These are phyloP conservation scores for Wiebesia pumilae DNA, from an alignment of 1,140 invertebrate genomes.

Conservation along the genomic window DNA sequence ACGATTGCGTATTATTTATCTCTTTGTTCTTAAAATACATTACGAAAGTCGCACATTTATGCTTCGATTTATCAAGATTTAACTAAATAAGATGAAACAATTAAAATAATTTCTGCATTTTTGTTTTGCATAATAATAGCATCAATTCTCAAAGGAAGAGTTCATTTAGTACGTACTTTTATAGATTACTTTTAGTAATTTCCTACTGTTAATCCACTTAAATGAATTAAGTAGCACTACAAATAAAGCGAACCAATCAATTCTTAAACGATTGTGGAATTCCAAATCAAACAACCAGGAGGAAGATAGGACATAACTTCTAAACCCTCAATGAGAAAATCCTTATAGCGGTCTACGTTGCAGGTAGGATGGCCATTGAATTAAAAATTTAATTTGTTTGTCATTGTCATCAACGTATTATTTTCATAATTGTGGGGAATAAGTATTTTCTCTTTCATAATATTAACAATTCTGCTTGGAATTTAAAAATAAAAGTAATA, in stretches of 20 bases:
- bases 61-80: no score
- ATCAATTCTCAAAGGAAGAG: not conserved
- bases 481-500: no score
- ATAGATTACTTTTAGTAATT: not conserved
- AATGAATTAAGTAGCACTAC: not conserved
- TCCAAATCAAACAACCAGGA: slow-evolving; percentile 7
- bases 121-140: not conserved
- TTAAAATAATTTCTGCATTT: not conserved
- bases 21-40: no score
- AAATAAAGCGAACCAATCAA: slow-evolving; percentile 6
- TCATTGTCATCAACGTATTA: no score
- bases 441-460: no score
- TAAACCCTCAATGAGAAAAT: not conserved
- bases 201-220: not conserved
- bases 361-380: not conserved
- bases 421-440: no score
- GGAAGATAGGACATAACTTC: not conserved
- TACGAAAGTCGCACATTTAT: no score
- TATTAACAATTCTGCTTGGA: no score
- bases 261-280: slow-evolving; percentile 1
- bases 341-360: not conserved
- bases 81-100: not conserved
- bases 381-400: not conserved
- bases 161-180: not conserved
- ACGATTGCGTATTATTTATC: no score